Percentiles rank a stretch among this genome's conserved stretches.
These are phyloP conservation scores for Eremobia ochroleuca DNA, from an alignment of 2,888 invertebrate species.

Conservation along the genomic window DNA sequence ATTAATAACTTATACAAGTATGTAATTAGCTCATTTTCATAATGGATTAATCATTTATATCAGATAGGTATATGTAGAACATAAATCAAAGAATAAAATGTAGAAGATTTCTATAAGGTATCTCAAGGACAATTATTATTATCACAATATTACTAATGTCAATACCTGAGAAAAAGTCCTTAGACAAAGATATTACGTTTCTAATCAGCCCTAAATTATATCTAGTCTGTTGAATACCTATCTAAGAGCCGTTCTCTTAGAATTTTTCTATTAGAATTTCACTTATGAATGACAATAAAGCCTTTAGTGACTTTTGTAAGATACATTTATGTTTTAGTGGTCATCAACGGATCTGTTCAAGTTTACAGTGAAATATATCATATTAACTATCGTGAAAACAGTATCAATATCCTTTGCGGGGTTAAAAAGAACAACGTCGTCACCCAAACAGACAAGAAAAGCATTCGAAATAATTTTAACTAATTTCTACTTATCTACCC, in stretches of 20 bases:
- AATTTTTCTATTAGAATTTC: not conserved
- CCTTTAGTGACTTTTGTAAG: not conserved
- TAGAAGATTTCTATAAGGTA: not conserved
- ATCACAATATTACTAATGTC: not conserved
- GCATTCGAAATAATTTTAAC: no score
- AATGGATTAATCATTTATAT: not conserved
- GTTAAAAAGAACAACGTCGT: no score
- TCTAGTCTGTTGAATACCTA: slow-evolving; percentile 13
- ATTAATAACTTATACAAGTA: not conserved
- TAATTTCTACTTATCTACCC: no score
- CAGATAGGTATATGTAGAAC: not conserved
- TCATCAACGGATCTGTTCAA: not conserved
- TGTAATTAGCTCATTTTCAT: not conserved
- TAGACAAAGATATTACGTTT: slow-evolving; percentile 18
- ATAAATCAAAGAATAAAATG: not conserved
- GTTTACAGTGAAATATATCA: not conserved
- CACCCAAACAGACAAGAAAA: no score
- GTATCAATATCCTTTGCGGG: no score
- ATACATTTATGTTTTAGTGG: not conserved
- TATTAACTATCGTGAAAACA: no score
- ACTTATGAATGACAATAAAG: not conserved
- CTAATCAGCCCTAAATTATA: slow-evolving; percentile 31
- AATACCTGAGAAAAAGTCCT: not conserved
- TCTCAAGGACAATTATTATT: not conserved
- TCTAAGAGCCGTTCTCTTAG: no score